These are phyloP conservation scores for Myopa testacea DNA, from an alignment of 2,888 invertebrate species.

Conservation along the genomic window DNA sequence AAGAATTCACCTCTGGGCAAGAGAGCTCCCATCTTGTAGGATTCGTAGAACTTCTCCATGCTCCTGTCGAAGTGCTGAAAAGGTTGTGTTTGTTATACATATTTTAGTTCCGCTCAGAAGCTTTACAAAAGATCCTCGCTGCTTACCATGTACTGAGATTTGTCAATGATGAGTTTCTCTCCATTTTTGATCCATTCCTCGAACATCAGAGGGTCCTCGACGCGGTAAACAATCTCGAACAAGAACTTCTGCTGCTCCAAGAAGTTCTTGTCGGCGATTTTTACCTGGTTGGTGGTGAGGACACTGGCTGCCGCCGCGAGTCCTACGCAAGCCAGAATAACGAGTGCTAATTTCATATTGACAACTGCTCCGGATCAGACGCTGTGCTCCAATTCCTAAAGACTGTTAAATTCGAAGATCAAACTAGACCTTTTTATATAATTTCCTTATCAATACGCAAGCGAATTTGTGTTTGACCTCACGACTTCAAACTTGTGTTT, in stretches of 20 bases:
- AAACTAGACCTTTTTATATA: conserved; percentile 34
- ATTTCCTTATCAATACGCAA: conserved; percentile 35
- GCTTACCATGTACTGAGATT: conserved; percentile 48
- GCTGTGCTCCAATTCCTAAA: conserved; percentile 47
- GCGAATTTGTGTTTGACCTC: conserved; percentile 12
- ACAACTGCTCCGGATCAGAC: conserved; percentile 48
- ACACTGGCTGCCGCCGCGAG: conserved; percentile 47
- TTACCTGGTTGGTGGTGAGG: conserved; percentile 48
- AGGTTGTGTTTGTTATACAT: background rate
- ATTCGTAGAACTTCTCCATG: conserved; percentile 52
- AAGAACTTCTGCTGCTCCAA: conserved; percentile 58
- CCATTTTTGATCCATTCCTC: conserved; percentile 63
- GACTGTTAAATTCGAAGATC: conserved; percentile 42
- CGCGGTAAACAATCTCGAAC: conserved; percentile 55
- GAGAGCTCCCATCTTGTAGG: conserved; percentile 63
- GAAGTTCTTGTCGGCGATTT: conserved; percentile 55
- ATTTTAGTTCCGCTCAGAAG: background rate
- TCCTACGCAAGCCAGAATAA: conserved; percentile 51
- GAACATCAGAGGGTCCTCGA: conserved; percentile 55
- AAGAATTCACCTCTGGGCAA: conserved; percentile 71
- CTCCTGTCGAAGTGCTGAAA: conserved; percentile 49
- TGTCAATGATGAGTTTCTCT: conserved; percentile 69
- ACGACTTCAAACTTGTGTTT: background rate
- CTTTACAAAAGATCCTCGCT: background rate
- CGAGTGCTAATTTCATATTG: conserved; percentile 53